A percentile compares a stretch with the other conserved stretches of the same genome.
These are phyloP conservation scores for Monochamus saltuarius DNA, from an alignment of 1,140 invertebrate genomes.

Conservation along the genomic window DNA sequence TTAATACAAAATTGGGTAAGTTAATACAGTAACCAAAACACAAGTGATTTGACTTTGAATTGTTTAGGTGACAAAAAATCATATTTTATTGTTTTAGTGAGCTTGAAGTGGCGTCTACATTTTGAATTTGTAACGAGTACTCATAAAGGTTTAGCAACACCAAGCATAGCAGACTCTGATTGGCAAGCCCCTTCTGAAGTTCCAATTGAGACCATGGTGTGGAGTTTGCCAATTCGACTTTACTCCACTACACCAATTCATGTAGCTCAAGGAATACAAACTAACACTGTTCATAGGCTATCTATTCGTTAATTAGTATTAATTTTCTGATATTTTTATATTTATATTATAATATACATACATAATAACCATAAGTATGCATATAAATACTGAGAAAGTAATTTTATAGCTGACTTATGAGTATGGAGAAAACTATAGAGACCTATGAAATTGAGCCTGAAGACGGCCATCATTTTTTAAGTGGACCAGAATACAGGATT, in stretches of 20 bases:
- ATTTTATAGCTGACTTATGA: no score
- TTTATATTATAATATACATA: no score
- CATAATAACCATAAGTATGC: no score
- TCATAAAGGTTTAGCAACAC: constrained; percentile 58
- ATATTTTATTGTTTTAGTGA: constrained; percentile 61
- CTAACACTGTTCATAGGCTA: constrained; percentile 42
- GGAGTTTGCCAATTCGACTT: constrained; percentile 92
- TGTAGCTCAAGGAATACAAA: constrained; percentile 59
- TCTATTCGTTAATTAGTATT: constrained; percentile 37
- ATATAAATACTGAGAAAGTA: no score
- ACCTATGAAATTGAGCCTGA: no score
- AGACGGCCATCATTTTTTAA: no score
- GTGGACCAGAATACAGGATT: no score
- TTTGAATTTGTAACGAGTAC: constrained; percentile 94
- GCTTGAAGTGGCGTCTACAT: constrained; percentile 88
- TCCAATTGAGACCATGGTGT: constrained; percentile 96
- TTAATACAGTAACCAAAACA: neutral
- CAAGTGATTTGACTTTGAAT: no score
- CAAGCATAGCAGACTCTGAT: constrained; percentile 57
- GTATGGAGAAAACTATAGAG: no score
- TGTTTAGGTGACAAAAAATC: no score
- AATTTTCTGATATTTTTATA: neutral
- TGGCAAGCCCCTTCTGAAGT: constrained; percentile 84
- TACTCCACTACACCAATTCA: constrained; percentile 87
- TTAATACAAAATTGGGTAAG: constrained; percentile 80